These are phyloP conservation scores for Rotaria sp. DNA, from an alignment of 2,888 invertebrate species.

Conservation along the genomic window DNA sequence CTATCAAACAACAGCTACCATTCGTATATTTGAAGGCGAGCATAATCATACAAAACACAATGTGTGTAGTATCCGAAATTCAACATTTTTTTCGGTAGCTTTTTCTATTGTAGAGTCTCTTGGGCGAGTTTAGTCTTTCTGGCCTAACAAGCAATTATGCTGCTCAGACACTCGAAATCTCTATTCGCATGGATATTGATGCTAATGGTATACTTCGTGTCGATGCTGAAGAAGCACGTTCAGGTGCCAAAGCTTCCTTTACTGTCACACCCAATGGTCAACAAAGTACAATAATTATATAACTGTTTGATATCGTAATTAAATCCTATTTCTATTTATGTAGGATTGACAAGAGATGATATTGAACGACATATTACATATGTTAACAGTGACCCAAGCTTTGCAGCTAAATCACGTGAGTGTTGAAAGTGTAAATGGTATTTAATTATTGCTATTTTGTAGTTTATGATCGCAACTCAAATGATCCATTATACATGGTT, in stretches of 20 bases:
- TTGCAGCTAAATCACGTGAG: not conserved
- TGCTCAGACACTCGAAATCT: not conserved
- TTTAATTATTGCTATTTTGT: too few relatives aligned
- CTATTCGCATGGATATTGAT: constrained; percentile 4
- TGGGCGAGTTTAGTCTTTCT: not conserved
- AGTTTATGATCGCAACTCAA: not conserved
- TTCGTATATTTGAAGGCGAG: not conserved
- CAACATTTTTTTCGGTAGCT: not conserved
- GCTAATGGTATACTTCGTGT: not conserved
- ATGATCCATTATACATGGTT: not conserved
- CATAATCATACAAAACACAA: not conserved
- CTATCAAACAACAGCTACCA: too few relatives aligned
- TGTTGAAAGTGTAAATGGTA: too few relatives aligned
- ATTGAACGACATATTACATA: not conserved
- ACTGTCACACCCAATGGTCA: not conserved
- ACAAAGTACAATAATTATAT: not conserved
- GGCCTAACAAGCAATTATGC: not conserved
- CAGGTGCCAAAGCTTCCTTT: not conserved
- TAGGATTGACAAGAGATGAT: not conserved
- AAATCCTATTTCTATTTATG: not conserved
- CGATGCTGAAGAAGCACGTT: not conserved
- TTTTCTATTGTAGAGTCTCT: not conserved
- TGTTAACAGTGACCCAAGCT: not conserved
- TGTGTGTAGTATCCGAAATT: not conserved
- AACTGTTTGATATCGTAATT: not conserved